Evolutionary conservation across 2,797 vertebrate genomes (phyloP).

Genomic region (Leptodactylus fallax): DNA sequence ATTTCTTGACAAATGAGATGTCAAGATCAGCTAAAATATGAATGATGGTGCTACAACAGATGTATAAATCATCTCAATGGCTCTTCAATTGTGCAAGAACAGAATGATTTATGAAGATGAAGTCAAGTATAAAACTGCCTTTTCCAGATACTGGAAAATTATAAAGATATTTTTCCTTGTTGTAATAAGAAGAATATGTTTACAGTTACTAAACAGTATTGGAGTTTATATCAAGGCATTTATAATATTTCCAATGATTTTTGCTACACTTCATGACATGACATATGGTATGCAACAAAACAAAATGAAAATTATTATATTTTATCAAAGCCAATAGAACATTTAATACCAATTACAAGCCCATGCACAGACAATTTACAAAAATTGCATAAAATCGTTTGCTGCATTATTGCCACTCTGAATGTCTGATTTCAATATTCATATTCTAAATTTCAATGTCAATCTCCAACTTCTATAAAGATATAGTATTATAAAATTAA

Average conservation of each 20-base stretch:
- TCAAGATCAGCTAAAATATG: conserved; percentile 49
- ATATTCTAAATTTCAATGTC: neutral
- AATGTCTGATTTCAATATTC: neutral
- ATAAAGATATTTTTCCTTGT: conserved; percentile 14
- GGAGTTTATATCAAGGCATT: neutral
- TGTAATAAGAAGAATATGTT: neutral
- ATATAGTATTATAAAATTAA: neutral
- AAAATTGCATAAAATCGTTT: neutral
- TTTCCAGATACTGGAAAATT: conserved; percentile 30
- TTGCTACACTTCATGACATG: neutral
- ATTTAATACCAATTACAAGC: neutral
- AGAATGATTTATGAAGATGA: conserved; percentile 49
- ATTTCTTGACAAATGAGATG: conserved; percentile 47
- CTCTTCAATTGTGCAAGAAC: conserved; percentile 35
- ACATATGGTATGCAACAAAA: neutral
- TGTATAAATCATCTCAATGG: conserved; percentile 52
- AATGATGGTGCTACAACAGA: conserved; percentile 34
- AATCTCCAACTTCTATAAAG: neutral
- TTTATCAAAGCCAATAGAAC: neutral
- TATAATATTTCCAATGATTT: neutral
- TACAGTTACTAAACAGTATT: conserved; percentile 8
- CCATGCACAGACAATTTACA: neutral
- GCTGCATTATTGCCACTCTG: too few relatives aligned
- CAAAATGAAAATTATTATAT: neutral
- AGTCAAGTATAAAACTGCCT: conserved; percentile 19